Conservation (phyloP, 2,888 invertebrate genomes). For the Notocelia uddmanniana region DNA sequence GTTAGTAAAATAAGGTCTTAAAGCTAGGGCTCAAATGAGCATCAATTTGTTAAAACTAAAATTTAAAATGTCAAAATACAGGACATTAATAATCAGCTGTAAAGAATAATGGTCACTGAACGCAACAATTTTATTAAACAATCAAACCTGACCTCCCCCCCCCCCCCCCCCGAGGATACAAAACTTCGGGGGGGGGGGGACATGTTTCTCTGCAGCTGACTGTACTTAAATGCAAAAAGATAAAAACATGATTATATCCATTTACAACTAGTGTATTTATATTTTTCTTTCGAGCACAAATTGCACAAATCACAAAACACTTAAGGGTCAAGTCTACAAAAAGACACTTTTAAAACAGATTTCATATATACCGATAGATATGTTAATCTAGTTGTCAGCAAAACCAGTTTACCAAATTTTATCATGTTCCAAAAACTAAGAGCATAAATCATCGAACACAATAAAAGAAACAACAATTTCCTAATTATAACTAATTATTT, state of each 20-base stretch:
- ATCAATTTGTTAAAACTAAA: too few species aligned
- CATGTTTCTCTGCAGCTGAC: too few species aligned
- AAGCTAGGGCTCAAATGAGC: too few species aligned
- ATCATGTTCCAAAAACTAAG: neutral
- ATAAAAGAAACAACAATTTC: neutral
- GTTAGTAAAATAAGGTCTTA: too few species aligned
- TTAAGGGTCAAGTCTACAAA: neutral
- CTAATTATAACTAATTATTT: neutral
- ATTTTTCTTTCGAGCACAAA: neutral
- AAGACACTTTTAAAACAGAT: neutral
- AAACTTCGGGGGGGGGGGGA: too few species aligned
- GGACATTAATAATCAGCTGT: neutral
- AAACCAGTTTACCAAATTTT: constrained; percentile 11
- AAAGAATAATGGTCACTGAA: neutral
- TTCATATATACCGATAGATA: neutral
- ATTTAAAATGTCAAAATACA: too few species aligned
- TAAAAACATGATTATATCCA: neutral
- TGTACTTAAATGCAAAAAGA: neutral
- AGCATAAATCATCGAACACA: neutral
- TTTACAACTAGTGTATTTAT: neutral
- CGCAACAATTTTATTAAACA: constrained; percentile 16
- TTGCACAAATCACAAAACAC: neutral
- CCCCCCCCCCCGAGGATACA: too few species aligned
- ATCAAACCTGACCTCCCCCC: neutral
- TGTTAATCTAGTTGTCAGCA: neutral